Conservation (phyloP, 2,113 vertebrate species). For the Lonchura striata region DNA sequence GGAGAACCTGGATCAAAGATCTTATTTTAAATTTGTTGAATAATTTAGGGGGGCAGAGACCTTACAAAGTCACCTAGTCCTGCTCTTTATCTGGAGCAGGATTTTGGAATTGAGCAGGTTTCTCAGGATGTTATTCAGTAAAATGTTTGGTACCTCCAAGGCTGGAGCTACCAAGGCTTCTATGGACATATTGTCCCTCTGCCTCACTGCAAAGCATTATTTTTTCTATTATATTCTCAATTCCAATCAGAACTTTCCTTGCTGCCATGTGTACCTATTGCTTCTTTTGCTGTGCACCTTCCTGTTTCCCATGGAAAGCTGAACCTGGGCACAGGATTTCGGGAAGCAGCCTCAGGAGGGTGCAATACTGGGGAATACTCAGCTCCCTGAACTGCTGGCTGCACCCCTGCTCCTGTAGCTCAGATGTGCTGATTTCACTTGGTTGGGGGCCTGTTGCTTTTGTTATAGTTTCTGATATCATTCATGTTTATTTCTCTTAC, state of each 20-base stretch:
- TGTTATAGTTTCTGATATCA: constrained; percentile 44
- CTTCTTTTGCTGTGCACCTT: not conserved
- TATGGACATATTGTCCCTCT: not conserved
- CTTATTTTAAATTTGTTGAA: not conserved
- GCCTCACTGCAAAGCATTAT: not conserved
- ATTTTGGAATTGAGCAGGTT: not conserved
- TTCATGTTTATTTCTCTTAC: constrained; percentile 70
- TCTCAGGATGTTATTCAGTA: not conserved
- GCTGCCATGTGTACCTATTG: not conserved
- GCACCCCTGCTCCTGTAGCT: not conserved
- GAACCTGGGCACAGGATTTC: not conserved
- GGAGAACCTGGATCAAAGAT: not conserved
- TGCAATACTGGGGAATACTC: not conserved
- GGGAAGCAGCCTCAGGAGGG: not conserved
- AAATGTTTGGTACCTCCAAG: not conserved
- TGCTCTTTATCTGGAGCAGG: not conserved
- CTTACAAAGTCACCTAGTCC: not conserved
- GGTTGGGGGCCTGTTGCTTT: constrained; percentile 44
- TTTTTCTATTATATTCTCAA: not conserved
- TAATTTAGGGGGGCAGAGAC: not conserved
- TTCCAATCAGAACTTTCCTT: not conserved
- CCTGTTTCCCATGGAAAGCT: not conserved
- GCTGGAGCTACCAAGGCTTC: not conserved
- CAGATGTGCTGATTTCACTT: constrained; percentile 9
- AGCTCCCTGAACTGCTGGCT: not conserved